phyloP scores from a whole-genome alignment of 2,113 vertebrate species.

The Sterrhoptilus dennistouni region DNA sequence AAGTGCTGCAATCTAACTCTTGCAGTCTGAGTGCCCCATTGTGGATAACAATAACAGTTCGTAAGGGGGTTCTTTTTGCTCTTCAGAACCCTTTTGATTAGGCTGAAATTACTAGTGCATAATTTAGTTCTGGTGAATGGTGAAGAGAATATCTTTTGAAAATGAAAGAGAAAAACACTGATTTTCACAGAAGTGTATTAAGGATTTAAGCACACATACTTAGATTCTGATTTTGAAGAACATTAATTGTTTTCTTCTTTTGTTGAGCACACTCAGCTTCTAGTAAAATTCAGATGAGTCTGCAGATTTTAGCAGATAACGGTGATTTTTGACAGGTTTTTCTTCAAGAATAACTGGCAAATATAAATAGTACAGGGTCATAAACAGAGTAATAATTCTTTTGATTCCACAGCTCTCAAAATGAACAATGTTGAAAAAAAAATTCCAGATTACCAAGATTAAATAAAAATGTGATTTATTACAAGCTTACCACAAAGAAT shows the following conservation, averaged over 20 bases:
- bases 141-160: not conserved
- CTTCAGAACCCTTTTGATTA: conserved; percentile 44
- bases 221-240: not conserved
- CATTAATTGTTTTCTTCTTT: not conserved
- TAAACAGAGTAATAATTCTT: not conserved
- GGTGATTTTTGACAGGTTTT: not conserved
- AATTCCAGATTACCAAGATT: not conserved
- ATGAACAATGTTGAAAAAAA: not conserved
- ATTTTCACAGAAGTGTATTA: conserved; percentile 26
- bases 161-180: conserved; percentile 8
- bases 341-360: not conserved
- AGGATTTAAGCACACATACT: not conserved
- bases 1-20: conserved; percentile 12
- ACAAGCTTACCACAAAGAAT: fast-evolving
- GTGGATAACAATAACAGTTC: conserved; percentile 1
- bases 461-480: not conserved
- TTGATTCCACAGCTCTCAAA: not conserved
- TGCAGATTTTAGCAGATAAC: not conserved
- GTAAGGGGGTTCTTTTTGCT: not conserved
- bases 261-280: not conserved
- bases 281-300: not conserved
- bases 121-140: not conserved
- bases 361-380: not conserved
- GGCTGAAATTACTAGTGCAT: not conserved
- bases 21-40: conserved; percentile 20